A percentile compares a stretch with the other conserved stretches of the same genome.
Conservation (phyloP, 2,113 vertebrate species). For the Corythornis vintsioides region DNA sequence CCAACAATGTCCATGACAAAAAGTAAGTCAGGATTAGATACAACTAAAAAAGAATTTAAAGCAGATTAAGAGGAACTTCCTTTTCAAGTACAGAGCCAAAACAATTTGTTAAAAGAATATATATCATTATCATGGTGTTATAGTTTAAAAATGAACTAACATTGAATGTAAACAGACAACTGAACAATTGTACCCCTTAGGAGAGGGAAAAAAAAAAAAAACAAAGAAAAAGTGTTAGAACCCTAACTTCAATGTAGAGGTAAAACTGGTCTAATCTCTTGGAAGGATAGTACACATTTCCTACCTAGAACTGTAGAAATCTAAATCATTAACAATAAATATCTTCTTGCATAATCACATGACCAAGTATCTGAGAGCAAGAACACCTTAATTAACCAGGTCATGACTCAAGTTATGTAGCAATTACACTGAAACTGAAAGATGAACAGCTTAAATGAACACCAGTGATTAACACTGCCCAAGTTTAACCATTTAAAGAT, state of each 20-base stretch:
- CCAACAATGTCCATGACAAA: not conserved
- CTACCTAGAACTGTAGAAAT: not conserved
- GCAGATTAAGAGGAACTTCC: not conserved
- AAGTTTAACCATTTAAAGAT: not conserved
- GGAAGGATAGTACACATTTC: not conserved
- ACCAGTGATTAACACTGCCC: not conserved
- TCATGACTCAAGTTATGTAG: slow-evolving; percentile 35
- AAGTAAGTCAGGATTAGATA: not conserved
- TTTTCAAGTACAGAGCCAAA: not conserved
- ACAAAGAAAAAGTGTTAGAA: not conserved
- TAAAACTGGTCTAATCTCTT: not conserved
- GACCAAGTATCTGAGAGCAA: slow-evolving; percentile 7
- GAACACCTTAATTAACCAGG: slow-evolving; percentile 54
- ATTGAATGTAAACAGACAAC: not conserved
- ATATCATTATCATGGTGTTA: not conserved
- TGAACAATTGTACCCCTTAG: not conserved
- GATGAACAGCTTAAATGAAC: slow-evolving; percentile 13
- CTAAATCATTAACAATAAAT: not conserved
- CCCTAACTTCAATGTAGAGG: not conserved
- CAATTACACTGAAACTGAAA: slow-evolving; percentile 53
- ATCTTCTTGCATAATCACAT: slow-evolving; percentile 42
- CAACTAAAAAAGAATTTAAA: not conserved
- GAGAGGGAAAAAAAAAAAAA: not conserved
- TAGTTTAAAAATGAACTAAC: not conserved
- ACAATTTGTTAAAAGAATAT: not conserved